Evolutionary conservation across 2,113 vertebrate genomes (phyloP).

Genomic region (Pelvicachromis taeniatus): DNA sequence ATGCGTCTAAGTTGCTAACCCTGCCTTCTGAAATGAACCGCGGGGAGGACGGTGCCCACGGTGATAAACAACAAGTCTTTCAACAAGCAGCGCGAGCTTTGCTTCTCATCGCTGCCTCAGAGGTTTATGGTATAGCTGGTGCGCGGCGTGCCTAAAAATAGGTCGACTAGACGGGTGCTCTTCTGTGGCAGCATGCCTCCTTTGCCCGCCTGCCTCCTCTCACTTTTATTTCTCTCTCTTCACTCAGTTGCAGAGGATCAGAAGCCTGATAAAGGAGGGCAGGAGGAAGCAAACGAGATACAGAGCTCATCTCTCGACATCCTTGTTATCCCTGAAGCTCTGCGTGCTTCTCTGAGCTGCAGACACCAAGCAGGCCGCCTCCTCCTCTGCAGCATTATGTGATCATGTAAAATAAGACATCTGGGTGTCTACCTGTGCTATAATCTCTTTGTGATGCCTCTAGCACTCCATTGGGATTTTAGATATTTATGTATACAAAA

Average conservation of each 20-base stretch:
- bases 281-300: conserved; percentile 21
- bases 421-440: neutral
- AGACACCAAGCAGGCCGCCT: neutral
- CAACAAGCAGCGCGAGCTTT: neutral
- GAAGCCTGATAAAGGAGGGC: conserved; percentile 36
- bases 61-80: conserved; percentile 6
- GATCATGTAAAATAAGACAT: conserved; percentile 1
- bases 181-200: conserved; percentile 25
- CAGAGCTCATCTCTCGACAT: neutral
- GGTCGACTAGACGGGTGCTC: conserved; percentile 44
- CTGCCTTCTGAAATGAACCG: neutral
- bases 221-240: conserved; percentile 47
- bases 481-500: neutral
- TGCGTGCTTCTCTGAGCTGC: neutral
- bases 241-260: conserved; percentile 42
- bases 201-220: conserved; percentile 11
- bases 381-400: conserved; percentile 17
- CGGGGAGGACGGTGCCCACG: neutral
- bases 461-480: conserved; percentile 1
- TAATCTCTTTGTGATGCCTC: neutral
- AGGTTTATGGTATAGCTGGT: conserved; percentile 23
- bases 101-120: conserved; percentile 9
- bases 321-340: conserved; percentile 18
- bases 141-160: conserved; percentile 25
- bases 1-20: neutral